Conservation (phyloP, 2,797 vertebrate genomes). For the Lithobates sylvaticus region DNA sequence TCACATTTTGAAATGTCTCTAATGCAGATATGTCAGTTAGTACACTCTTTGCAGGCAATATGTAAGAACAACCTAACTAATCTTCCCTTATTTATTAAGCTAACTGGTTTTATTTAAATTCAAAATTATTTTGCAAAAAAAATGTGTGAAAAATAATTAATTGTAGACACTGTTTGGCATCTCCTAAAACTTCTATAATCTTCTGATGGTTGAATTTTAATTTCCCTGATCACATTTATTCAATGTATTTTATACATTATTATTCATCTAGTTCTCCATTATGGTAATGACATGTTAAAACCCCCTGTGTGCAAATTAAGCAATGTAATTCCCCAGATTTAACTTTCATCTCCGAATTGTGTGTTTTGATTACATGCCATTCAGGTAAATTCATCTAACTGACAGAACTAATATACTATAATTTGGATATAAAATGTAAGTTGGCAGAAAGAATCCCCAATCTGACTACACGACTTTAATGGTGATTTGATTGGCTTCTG, state of each 20-base stretch:
- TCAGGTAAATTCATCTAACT: conserved; percentile 59
- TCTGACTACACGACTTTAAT: conserved; percentile 58
- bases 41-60: too few relatives aligned
- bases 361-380: conserved; percentile 58
- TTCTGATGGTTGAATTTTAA: not conserved
- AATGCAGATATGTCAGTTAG: too few relatives aligned
- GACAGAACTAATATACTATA: conserved; percentile 56
- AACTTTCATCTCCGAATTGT: conserved; percentile 42
- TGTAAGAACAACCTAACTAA: too few relatives aligned
- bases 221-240: conserved; percentile 10
- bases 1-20: too few relatives aligned
- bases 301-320: conserved; percentile 34
- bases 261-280: conserved; percentile 23
- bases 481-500: conserved; percentile 61
- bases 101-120: not conserved
- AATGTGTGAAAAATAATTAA: not conserved
- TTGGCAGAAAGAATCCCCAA: conserved; percentile 58
- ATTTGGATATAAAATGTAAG: conserved; percentile 57
- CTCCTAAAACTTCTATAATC: not conserved
- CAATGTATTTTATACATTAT: conserved; percentile 17
- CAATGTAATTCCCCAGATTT: conserved; percentile 50
- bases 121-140: not conserved
- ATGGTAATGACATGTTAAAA: conserved; percentile 27
- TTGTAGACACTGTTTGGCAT: not conserved
- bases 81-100: not conserved